These are phyloP conservation scores for Andrena hattorfiana DNA, from an alignment of 2,888 invertebrate species.

Conservation along the genomic window DNA sequence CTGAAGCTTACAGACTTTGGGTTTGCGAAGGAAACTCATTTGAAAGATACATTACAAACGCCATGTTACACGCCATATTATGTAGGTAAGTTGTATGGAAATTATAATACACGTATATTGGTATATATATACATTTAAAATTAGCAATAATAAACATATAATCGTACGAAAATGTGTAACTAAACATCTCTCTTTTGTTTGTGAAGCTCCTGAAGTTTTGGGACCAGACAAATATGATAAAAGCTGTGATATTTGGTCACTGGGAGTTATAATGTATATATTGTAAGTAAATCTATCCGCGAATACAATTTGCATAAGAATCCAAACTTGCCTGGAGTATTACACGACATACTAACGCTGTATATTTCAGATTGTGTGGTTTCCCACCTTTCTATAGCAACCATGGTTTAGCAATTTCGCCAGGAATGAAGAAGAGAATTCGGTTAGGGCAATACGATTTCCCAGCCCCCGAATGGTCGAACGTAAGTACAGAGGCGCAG, in stretches of 20 bases:
- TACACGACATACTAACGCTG: neutral
- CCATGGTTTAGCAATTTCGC: conserved; percentile 98
- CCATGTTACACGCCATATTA: conserved; percentile 99
- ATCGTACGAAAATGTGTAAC: neutral
- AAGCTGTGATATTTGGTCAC: conserved; percentile 99
- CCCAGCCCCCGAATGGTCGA: conserved; percentile 97
- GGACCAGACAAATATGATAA: conserved; percentile 99
- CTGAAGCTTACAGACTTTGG: conserved; percentile 99
- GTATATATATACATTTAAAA: neutral
- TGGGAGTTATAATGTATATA: conserved; percentile 99
- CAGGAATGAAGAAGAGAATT: conserved; percentile 99
- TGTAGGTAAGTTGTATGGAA: conserved; percentile 89
- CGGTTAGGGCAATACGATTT: conserved; percentile 98
- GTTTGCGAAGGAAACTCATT: conserved; percentile 97
- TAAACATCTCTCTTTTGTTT: conserved; percentile 72
- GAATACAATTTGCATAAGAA: neutral
- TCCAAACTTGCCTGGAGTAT: neutral
- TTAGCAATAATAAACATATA: conserved; percentile 4
- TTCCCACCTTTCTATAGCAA: conserved; percentile 99
- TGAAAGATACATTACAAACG: conserved; percentile 96
- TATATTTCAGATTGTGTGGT: conserved; percentile 91
- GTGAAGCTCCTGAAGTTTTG: conserved; percentile 92
- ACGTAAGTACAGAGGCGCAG: conserved; percentile 97
- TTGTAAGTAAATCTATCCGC: conserved; percentile 87
- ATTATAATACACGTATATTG: conserved; percentile 43